These are phyloP conservation scores for Myotis findleyi DNA, from an alignment of 2,797 vertebrate species.

Conservation along the genomic window DNA sequence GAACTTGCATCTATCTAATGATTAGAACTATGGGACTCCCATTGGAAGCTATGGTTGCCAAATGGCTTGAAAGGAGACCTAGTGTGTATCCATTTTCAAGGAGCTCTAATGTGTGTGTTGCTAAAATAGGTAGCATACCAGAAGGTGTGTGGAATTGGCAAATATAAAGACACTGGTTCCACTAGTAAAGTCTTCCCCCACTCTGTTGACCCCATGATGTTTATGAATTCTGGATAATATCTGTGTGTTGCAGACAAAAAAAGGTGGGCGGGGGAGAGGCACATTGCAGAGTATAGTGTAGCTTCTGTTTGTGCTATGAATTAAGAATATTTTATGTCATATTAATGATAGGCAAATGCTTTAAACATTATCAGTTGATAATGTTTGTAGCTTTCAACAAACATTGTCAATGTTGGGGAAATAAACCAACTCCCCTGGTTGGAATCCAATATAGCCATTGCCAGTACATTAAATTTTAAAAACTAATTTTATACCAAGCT, in stretches of 20 bases:
- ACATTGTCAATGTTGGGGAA: conserved; percentile 30
- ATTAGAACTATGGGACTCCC: neutral
- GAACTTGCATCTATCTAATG: neutral
- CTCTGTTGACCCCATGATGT: neutral
- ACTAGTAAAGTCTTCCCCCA: neutral
- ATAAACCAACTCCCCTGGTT: conserved; percentile 29
- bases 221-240: neutral
- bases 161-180: neutral
- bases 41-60: conserved; percentile 14
- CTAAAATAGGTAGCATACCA: neutral
- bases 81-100: neutral
- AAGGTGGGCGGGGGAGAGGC: neutral
- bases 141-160: neutral
- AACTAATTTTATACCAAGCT: conserved; percentile 40
- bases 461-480: conserved; percentile 48
- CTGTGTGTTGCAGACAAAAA: conserved; percentile 12
- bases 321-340: conserved; percentile 43
- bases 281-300: conserved; percentile 28
- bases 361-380: conserved; percentile 60
- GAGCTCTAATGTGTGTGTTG: neutral
- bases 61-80: neutral
- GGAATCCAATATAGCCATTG: neutral
- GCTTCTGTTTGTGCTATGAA: conserved; percentile 14
- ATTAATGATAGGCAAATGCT: conserved; percentile 36
- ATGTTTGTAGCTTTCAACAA: conserved; percentile 58